Percentiles rank a stretch among this genome's conserved stretches.
These are phyloP conservation scores for Lasioglossum lativentre DNA, from an alignment of 2,888 invertebrate genomes.

Conservation along the genomic window DNA sequence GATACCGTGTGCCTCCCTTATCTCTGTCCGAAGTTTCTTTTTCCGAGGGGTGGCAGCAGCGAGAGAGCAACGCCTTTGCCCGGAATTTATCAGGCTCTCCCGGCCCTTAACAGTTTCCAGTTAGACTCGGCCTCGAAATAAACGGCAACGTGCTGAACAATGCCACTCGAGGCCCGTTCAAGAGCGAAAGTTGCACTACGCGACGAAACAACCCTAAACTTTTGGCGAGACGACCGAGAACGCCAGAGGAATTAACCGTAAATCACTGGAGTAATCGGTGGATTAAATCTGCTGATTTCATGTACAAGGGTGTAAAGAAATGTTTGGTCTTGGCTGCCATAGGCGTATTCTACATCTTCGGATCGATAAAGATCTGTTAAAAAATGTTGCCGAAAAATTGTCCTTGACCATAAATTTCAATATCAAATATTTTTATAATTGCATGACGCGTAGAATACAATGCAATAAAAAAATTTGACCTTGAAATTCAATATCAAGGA, in stretches of 20 bases:
- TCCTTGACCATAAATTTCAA: no score
- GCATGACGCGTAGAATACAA: no score
- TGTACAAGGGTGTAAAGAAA: no score
- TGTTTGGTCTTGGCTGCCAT: no score
- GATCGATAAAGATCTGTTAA: no score
- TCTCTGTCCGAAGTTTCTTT: constrained; percentile 43
- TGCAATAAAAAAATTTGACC: no score
- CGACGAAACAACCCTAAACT: background rate
- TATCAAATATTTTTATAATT: no score
- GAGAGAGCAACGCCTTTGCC: constrained; percentile 34
- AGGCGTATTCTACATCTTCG: no score
- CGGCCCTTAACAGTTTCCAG: constrained; percentile 33
- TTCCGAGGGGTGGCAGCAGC: constrained; percentile 4
- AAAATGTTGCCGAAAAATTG: no score
- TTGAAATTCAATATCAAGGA: no score
- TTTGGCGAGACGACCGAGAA: background rate
- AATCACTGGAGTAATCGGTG: background rate
- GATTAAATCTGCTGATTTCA: background rate
- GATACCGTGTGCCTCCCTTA: constrained; percentile 32
- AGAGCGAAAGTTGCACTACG: constrained; percentile 21
- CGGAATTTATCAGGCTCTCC: constrained; percentile 43
- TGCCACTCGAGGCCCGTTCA: constrained; percentile 19
- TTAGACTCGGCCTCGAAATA: constrained; percentile 19
- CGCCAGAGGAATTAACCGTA: background rate
- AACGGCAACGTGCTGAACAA: constrained; percentile 31